phyloP scores from a whole-genome alignment of 2,888 invertebrate genomes.

The Ophonus ardosiacus region DNA sequence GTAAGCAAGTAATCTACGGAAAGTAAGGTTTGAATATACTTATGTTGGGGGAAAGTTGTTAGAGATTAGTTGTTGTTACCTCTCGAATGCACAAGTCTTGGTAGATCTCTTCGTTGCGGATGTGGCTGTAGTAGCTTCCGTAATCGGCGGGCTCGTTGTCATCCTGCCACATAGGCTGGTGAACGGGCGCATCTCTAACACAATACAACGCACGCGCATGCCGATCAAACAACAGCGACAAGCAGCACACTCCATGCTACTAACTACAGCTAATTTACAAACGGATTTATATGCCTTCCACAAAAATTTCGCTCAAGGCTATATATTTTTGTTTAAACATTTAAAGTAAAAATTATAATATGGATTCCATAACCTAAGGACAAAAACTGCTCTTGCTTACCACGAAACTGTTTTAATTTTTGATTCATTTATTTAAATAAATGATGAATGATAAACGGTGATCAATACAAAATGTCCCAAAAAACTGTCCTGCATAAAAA shows the following conservation, averaged over 20 bases:
- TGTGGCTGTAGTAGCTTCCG: constrained; percentile 83
- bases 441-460: no score
- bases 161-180: constrained; percentile 66
- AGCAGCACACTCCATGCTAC: constrained; percentile 58
- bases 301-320: background rate
- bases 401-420: no score
- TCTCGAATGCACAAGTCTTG: constrained; percentile 89
- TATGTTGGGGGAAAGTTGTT: background rate
- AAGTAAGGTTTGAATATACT: background rate
- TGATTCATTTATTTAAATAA: no score
- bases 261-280: constrained; percentile 21
- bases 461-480: no score
- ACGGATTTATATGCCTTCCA: background rate
- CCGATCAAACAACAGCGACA: constrained; percentile 62
- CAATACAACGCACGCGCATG: constrained; percentile 69
- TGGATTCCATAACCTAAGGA: background rate
- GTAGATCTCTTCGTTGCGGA: constrained; percentile 94
- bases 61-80: constrained; percentile 44
- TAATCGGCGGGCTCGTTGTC: constrained; percentile 80
- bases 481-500: no score
- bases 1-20: background rate
- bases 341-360: background rate
- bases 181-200: constrained; percentile 72
- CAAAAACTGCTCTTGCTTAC: no score
- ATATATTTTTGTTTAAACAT: no score